These are phyloP conservation scores for Sparidentex hasta DNA, from an alignment of 2,797 vertebrate genomes.

Conservation along the genomic window DNA sequence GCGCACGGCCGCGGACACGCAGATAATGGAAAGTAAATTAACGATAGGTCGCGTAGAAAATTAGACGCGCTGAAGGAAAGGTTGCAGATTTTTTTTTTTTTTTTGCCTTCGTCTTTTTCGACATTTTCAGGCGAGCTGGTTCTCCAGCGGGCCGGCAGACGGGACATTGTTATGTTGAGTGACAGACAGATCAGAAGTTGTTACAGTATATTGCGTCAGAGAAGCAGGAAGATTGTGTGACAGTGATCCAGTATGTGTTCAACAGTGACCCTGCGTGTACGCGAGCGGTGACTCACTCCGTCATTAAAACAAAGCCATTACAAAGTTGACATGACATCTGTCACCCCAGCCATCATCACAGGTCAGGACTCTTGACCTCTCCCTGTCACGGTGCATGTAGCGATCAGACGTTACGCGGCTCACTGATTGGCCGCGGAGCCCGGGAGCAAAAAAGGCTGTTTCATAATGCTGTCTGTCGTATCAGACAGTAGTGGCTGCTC, in stretches of 20 bases:
- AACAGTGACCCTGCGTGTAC: conserved; percentile 55
- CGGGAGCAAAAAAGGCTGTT: conserved; percentile 57
- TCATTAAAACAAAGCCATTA: conserved; percentile 79
- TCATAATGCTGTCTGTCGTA: conserved; percentile 52
- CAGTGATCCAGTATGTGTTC: conserved; percentile 68
- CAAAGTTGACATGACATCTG: conserved; percentile 83
- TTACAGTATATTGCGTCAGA: conserved; percentile 78
- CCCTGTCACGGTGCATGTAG: conserved; percentile 73
- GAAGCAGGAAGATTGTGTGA: conserved; percentile 64
- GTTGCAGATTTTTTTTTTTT: conserved; percentile 57
- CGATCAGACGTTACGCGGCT: conserved; percentile 56
- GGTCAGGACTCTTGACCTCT: conserved; percentile 81
- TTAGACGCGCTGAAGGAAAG: conserved; percentile 20
- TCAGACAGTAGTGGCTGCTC: conserved; percentile 41
- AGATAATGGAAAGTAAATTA: conserved; percentile 51
- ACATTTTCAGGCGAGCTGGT: conserved; percentile 23
- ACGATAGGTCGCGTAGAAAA: conserved; percentile 41
- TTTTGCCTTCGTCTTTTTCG: conserved; percentile 26
- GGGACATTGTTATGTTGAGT: conserved; percentile 73
- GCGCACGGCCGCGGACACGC: conserved; percentile 50
- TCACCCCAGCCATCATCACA: conserved; percentile 78
- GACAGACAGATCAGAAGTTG: conserved; percentile 73
- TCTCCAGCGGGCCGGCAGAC: conserved; percentile 29
- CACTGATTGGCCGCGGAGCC: conserved; percentile 63
- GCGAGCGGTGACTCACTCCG: conserved; percentile 67